Evolutionary conservation across 2,113 vertebrate species (phyloP), one percentile per base, ranked within the genome.

Genomic region (Stercorarius parasiticus): DNA sequence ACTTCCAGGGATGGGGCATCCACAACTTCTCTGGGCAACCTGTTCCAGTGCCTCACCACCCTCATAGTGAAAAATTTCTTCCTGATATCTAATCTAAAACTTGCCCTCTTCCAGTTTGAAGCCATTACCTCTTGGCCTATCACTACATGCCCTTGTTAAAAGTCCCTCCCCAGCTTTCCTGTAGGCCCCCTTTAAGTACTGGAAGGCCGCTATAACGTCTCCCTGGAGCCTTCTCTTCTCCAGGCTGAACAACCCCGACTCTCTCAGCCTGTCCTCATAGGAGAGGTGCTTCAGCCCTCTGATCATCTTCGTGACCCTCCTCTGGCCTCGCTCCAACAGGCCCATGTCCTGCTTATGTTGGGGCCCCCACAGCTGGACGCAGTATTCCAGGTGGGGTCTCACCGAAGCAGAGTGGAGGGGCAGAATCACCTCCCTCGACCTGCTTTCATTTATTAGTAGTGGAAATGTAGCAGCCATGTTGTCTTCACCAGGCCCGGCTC

Each of bases 401-500:
- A 6, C 9, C 5, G 22, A 13, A 59, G 56, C 23, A 14, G n/a
- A 59, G 52, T 7, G 29, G 32, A 59, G 22, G n/a, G n/a, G 23
- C 22, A 36, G 22, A 59, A 59, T 14, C 34, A 59, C 58, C 34
- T 59, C n/a, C n/a, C 34, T 25, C 58, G 6, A 59, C 34, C n/a
- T 59, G 22, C 34, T 59, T 25, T 59, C 38, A 21, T 42, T 42
- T 30, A 42, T 62, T 16, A 11, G 20, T 7, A 21, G 11, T 9
- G 30, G 36, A 38, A 15, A 32, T 16, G 5, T 5, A 58, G 25
- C 82, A 59, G 78, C 64, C 29, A 16, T 7, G 22, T 26, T 77
- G 6, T 11, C 59, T 30, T 6, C 22, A 30, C 47, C 14, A 0
- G 2, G 12, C 27, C 30, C 9, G 13, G 30, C 10, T 25, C 6